Evolutionary conservation across 1,140 invertebrate species (phyloP), one percentile per base, ranked within the genome.

Genomic region (Macrotrachela quadricornifera): DNA sequence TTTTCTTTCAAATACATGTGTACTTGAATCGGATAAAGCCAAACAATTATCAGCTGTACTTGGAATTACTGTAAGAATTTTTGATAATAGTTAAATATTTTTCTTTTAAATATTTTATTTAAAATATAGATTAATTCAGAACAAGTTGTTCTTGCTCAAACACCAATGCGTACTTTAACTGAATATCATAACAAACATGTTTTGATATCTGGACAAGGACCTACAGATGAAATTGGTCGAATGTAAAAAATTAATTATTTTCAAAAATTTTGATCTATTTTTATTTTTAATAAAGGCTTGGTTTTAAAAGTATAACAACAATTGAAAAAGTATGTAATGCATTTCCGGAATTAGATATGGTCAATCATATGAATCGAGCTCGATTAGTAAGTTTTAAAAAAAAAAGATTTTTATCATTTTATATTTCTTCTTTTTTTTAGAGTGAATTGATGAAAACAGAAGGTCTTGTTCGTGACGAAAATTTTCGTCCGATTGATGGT

Each of bases 281-380:
- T 45, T 13, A 18, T 21, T 38, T 54, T 17, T 54, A 46, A 17
- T 13, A 1, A 10, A 46, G 54, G 42, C 39, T 50, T 10, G 55
- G 51, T 43, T 56, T 50, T 43, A 21, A 15, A 6, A 16, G 51
- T 42, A 46, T 39, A 15, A 15, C 46, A n/a, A 53, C 51, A 12
- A 39, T 53, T n/a, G 51, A 53, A 47, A 37, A 53, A 30, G 30
- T 71, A 62, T 43, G 55, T 46, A 36, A 44, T 17, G 74, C 77
- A 50, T 81, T 76, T 62, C 79, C 79, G 9, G 67, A 73, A 47
- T 67, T 81, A 46, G 80, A 82, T 63, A 78, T 77, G 61, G 77
- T 81, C 18, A 78, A 82, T 63, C 76, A 79, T 59, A 65, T 72
- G 45, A 71, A 75, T 57, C 70, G 79, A 59, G 65, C 62, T 51